Percentiles rank a stretch among this genome's conserved stretches.
Evolutionary conservation across 2,113 vertebrate species (phyloP).

Genomic region (Nyctibius bracteatus): DNA sequence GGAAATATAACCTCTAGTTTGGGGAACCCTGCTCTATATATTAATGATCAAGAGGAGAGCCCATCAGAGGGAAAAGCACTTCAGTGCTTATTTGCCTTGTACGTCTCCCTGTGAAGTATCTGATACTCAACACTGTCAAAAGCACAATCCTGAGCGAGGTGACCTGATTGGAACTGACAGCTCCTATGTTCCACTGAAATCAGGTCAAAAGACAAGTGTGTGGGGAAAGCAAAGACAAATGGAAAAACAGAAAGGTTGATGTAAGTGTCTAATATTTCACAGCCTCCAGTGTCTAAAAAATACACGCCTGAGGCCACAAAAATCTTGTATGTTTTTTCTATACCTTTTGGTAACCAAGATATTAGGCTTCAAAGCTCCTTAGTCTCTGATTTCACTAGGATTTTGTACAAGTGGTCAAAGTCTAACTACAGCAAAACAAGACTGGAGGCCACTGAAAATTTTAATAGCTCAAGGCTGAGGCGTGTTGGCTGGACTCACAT

Average conservation of each 20-base stretch:
- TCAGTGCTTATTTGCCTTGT: background rate
- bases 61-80: background rate
- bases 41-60: background rate
- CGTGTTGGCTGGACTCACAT: background rate
- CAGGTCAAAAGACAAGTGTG: slow-evolving; percentile 57
- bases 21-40: background rate
- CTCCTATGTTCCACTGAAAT: slow-evolving; percentile 30
- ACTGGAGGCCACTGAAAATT: background rate
- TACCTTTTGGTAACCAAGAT: background rate
- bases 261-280: slow-evolving; percentile 14
- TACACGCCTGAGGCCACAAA: background rate
- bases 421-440: background rate
- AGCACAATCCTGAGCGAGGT: background rate
- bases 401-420: background rate
- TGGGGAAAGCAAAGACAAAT: slow-evolving; percentile 37
- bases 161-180: slow-evolving; percentile 52
- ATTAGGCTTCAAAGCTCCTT: background rate
- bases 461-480: background rate
- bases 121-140: slow-evolving; percentile 10
- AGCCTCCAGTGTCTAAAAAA: background rate
- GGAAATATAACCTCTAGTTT: background rate
- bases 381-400: background rate
- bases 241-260: slow-evolving; percentile 22
- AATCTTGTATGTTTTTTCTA: background rate
- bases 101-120: background rate